Evolutionary conservation across 1,140 invertebrate genomes (phyloP), one percentile per base, ranked within the genome.

Genomic region (Bombus balteatus): DNA sequence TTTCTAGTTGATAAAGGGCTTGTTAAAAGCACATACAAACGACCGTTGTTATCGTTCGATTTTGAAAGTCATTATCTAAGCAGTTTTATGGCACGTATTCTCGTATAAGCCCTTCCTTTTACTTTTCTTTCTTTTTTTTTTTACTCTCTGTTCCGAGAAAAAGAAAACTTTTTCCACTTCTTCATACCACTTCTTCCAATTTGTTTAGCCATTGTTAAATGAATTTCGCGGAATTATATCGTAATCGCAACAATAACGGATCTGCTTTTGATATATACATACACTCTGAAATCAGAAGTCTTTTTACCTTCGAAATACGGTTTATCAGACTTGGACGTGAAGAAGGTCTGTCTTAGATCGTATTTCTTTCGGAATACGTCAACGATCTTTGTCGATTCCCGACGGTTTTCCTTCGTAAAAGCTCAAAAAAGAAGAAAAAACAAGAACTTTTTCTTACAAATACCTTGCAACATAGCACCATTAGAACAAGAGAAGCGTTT

Each of bases 21-120:
- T 87, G 87, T 81, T 90, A 85, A 87, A 89, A 91, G 87, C 85
- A 91, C 81, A 85, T 89, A 91, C 75, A 91, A 90, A 91, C 83
- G 87, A 89, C 57, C 68, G 66, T 91, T 73, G 89, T 76, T 66
- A 83, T 91, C 86, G 90, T 87, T 85, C 78, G 81, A 89, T 90
- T 89, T 78, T 90, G 78, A 73, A 87, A 85, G 62, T 91, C 87
- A 81, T 84, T 91, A 91, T 71, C 90, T 90, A 91, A 92, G 84
- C 88, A 88, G 82, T 92, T 92, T 89, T 90, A 92, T 92, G 91
- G 91, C 91, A 92, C 91, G 91, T 92, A 91, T 86, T 89, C 86
- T 88, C 85, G 85, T 83, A 88, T 83, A 87, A 89, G 87, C 89
- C 88, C 74, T 85, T 85, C 53, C 57, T 28, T 41, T 59, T 62